Evolutionary conservation across 2,797 vertebrate genomes (phyloP), one percentile per base, ranked within the genome.

Genomic region (Cryptoprocta ferox): DNA sequence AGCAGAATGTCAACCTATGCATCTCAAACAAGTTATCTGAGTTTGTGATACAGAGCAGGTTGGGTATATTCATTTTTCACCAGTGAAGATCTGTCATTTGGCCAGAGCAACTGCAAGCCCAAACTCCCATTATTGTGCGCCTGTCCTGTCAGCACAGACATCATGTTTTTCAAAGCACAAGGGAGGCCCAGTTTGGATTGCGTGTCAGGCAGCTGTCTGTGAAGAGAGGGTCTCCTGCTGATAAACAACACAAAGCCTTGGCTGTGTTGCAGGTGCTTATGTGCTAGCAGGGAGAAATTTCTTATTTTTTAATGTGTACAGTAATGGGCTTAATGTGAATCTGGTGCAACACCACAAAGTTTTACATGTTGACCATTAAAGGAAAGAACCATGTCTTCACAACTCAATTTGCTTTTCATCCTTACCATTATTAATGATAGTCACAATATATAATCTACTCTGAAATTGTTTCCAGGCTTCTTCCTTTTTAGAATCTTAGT

Each of bases 381-480:
- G 48, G 59, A 83, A 94, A 92, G 53, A 93, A n/a, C 82, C 0
- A 0, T 86, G 80, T 96, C 82, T 56, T 86, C 78, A 35, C 79
- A 88, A 76, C 32, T 94, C 84, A 82, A 32, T 85, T 82, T 50
- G 37, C 24, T 92, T 95, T 94, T 26, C 39, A 78, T 92, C 95
- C 30, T 96, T 91, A 76, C 70, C 59, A 28, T 87, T 78, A 35
- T 66, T 89, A 66, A 81, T 45, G 35, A 59, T 65, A 63, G 24
- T 91, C 21, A 1, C 83, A 79, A 76, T 19, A 61, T 53, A 42
- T 42, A 78, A 59, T 92, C 93, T 94, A 70, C 86, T 90, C 42
- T 76, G 15, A 50, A 56, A 68, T 79, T 89, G 42, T 75, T 96
- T 91, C 82, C 82, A 93, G 73, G 35, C 11, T 48, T 82, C 61